Evolutionary conservation across 2,888 invertebrate species (phyloP).

Genomic region (Epicampocera succincta): DNA sequence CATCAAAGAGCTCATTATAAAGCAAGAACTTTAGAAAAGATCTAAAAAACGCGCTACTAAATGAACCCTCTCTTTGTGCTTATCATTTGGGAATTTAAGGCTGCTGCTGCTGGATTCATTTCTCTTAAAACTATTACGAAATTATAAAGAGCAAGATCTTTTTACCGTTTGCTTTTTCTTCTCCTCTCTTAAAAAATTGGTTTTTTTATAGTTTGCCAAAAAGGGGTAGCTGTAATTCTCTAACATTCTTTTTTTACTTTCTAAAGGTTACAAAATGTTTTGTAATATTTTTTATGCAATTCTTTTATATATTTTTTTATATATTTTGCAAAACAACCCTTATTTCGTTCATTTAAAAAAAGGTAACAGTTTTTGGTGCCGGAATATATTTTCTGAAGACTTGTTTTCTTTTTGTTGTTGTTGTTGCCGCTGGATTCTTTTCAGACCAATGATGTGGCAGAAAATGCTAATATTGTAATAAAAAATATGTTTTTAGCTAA

Average conservation of each 20-base stretch:
- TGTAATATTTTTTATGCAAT: constrained; percentile 36
- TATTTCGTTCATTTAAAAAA: constrained; percentile 21
- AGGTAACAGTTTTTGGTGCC: constrained; percentile 38
- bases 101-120: constrained; percentile 69
- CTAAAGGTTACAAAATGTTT: constrained; percentile 47
- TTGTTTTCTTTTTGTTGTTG: constrained; percentile 56
- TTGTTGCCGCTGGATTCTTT: constrained; percentile 70
- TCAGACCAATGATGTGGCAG: constrained; percentile 76
- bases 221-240: constrained; percentile 52
- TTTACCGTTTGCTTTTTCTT: constrained; percentile 4
- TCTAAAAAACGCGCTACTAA: constrained; percentile 67
- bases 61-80: constrained; percentile 56
- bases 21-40: constrained; percentile 71
- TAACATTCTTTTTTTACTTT: constrained; percentile 13
- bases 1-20: constrained; percentile 76
- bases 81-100: constrained; percentile 3
- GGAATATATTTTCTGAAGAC: constrained; percentile 63
- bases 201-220: constrained; percentile 14
- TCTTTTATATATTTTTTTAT: constrained; percentile 29
- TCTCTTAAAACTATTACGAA: constrained; percentile 44
- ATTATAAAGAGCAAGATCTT: constrained; percentile 50
- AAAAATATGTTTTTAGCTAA: constrained; percentile 77
- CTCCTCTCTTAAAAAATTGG: neutral
- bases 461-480: constrained; percentile 76
- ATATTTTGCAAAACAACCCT: constrained; percentile 54